Evolutionary conservation across 2,797 vertebrate genomes (phyloP), one percentile per base, ranked within the genome.

Genomic region (Pitangus sulphuratus): DNA sequence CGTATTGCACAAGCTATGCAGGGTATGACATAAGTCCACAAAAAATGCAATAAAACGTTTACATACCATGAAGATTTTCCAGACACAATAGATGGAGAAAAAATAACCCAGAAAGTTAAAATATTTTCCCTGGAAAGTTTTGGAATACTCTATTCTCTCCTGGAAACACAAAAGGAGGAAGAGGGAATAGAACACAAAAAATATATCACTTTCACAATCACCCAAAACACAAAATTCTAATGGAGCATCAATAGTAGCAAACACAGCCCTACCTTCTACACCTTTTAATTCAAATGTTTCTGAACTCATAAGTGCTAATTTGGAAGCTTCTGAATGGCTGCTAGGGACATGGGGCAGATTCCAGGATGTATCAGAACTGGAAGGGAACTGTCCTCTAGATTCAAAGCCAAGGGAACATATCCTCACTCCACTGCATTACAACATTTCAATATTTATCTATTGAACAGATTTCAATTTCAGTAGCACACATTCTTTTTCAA

Each of bases 51-150:
- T 14, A 51, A 53, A 47, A 60, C 3, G 30, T 48, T 87, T 89
- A 97, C 98, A 96, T 98, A 99, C 99, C 99, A 99, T 99, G 94
- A 99, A 99, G 91, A 99, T 99, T 98, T 99, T 99, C 99, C 99
- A 99, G 91, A 99, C 99, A 96, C 99, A 99, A 82, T 99, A 99
- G 96, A 99, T 99, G 89, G 99, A 99, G 97, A 99, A 99, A 98
- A 99, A 99, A 89, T 99, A 99, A 69, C 99, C 99, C 80, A 99
- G 96, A 95, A 99, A 99, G 97, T 99, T 99, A 37, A 99, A 99
- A 96, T 99, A 99, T 97, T 99, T 99, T 58, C 99, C 99, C 95
- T 99, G 99, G 97, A 99, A 99, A 87, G 99, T 99, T 98, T 98
- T 99, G 15, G 99, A 99, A 90, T 99, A 99, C 96, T 99, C 99